phyloP scores from a whole-genome alignment of 2,888 invertebrate genomes.

The Pterostichus madidus region DNA sequence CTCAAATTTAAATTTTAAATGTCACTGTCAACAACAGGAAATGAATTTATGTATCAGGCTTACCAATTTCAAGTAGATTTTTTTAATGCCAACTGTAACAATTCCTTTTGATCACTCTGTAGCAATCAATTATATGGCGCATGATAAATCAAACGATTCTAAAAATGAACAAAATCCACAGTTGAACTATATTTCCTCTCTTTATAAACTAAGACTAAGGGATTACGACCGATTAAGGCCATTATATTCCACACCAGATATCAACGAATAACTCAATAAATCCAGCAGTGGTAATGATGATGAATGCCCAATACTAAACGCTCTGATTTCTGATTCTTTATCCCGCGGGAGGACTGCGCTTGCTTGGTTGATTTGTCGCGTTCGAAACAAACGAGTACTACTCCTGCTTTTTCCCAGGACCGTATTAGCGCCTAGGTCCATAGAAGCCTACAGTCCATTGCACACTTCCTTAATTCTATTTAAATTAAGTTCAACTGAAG shows the following conservation, averaged over 20 bases:
- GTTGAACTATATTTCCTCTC: neutral
- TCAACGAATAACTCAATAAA: slow-evolving; percentile 42
- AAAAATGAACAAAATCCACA: neutral
- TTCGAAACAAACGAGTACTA: neutral
- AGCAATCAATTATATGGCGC: too few species aligned
- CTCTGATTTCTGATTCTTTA: slow-evolving; percentile 14
- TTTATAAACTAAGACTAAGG: neutral
- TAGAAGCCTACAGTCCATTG: too few species aligned
- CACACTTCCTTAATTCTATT: too few species aligned
- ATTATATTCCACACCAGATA: slow-evolving; percentile 19
- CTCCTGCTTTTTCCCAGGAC: neutral
- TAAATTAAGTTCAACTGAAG: too few species aligned
- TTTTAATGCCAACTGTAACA: too few species aligned
- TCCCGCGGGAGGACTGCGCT: neutral
- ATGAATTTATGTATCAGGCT: too few species aligned
- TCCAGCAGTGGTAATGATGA: neutral
- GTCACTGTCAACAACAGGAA: too few species aligned
- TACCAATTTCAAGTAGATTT: too few species aligned
- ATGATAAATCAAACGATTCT: too few species aligned
- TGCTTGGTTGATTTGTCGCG: neutral
- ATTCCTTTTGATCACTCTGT: too few species aligned
- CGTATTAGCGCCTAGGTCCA: too few species aligned
- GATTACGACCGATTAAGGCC: slow-evolving; percentile 3
- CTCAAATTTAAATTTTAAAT: too few species aligned
- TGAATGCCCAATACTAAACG: slow-evolving; percentile 21